Base-by-base conservation (phyloP, 1,140 invertebrate genomes). In the Trypoxylus dichotomus region DNA sequence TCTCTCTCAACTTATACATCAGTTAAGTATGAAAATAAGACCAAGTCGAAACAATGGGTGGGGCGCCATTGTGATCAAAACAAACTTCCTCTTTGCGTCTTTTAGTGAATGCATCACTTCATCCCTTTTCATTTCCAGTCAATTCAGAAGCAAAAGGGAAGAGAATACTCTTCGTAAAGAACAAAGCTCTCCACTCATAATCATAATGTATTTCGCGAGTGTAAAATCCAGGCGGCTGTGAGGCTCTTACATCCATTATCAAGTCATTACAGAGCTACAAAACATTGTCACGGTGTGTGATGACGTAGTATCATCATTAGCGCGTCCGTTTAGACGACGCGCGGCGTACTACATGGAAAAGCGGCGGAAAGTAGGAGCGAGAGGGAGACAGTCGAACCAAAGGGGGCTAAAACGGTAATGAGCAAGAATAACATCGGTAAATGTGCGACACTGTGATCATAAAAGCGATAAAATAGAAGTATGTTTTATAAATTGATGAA, bases 201-300 rank as follows among this genome's bases (percentile, higher is more conserved):
- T 79, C 76, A 78, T 80, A 80, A 80, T 80, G 79, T 80, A 80
- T 80, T 80, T 78, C 77, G 76, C 79, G 78, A 80, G 75, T 80
- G 79, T 80, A 80, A 80, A 80, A 80, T 80, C 79, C 75, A 73
- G 75, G 79, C 76, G 77, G 47, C 75, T 77, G 74, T 47, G 77
- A 78, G 21, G 79, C 77, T 80, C 79, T 80, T 80, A 80, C 79
- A 78, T 76, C 77, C 79, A 80, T 80, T 80, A 80, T 78, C 79
- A 78, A 78, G 79, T 78, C 77, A 80, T 80, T 80, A 80, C 75
- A 76, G 63, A 32, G 77, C 77, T 77, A 80, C 79, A 78, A 80
- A 79, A 80, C 79, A 80, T 77, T 80, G 77, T 78, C 68, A 80
- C 77, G 79, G 79, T 78, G 71, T 75, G 79, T 80, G 79, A 80